Evolutionary conservation across 2,888 invertebrate species (phyloP).

Genomic region (Callimorpha dominula): DNA sequence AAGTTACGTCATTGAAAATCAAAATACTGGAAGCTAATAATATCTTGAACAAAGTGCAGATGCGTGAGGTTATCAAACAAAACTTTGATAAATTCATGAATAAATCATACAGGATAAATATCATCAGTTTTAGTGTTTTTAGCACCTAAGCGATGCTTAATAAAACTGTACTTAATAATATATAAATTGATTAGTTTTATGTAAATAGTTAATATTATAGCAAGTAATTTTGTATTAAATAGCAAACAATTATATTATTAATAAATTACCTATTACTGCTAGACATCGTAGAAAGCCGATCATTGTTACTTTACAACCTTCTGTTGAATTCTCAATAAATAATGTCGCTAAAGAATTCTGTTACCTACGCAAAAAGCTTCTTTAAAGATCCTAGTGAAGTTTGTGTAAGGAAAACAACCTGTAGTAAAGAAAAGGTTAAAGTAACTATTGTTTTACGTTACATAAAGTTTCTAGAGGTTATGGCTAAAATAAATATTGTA

Average conservation of each 20-base stretch:
- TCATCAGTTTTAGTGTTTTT: constrained; percentile 15
- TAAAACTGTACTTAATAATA: not conserved
- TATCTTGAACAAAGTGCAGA: constrained; percentile 30
- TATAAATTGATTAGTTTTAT: not conserved
- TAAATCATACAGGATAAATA: constrained; percentile 38
- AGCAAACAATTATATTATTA: not conserved
- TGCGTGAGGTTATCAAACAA: constrained; percentile 47
- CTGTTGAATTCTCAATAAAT: not conserved
- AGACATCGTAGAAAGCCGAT: not conserved
- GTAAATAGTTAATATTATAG: too few species aligned
- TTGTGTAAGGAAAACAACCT: too few species aligned
- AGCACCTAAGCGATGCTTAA: not conserved
- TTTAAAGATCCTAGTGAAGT: too few species aligned
- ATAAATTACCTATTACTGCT: not conserved
- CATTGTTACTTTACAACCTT: not conserved
- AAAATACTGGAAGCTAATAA: constrained; percentile 5
- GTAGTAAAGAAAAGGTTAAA: too few species aligned
- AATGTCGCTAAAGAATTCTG: too few species aligned
- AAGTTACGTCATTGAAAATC: not conserved
- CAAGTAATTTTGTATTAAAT: not conserved
- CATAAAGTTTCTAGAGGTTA: not conserved
- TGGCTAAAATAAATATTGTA: not conserved
- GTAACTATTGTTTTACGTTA: not conserved
- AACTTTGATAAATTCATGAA: constrained; percentile 53
- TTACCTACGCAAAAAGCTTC: too few species aligned